Conservation (phyloP, 2,797 vertebrate species). For the Selene dorsalis region DNA sequence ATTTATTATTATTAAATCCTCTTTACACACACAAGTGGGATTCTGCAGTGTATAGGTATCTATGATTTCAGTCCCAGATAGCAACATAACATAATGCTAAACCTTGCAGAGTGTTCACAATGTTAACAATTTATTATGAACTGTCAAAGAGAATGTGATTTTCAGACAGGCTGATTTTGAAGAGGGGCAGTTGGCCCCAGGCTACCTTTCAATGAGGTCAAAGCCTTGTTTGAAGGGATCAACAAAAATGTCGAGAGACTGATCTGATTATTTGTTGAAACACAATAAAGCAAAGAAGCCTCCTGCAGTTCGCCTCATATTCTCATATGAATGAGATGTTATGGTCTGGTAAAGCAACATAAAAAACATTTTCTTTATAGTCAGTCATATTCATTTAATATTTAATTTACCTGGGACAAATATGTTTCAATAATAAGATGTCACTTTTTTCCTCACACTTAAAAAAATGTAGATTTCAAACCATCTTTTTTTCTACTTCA, state of each 20-base stretch:
- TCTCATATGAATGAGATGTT: no score
- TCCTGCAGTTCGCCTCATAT: background rate
- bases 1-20: no score
- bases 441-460: background rate
- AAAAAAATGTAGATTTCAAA: background rate
- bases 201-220: constrained; percentile 37
- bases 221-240: constrained; percentile 33
- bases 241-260: constrained; percentile 23
- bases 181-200: constrained; percentile 17
- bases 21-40: background rate
- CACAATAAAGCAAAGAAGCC: constrained; percentile 26
- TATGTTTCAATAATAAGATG: background rate
- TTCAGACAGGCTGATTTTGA: constrained; percentile 25
- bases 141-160: constrained; percentile 19
- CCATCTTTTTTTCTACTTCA: background rate
- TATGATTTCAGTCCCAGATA: background rate
- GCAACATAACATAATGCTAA: constrained; percentile 7
- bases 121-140: constrained; percentile 28
- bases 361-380: background rate
- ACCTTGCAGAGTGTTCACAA: constrained; percentile 3
- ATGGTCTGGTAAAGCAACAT: background rate
- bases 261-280: constrained; percentile 24
- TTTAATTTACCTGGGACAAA: background rate
- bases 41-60: background rate
- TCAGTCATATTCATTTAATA: background rate